These are phyloP conservation scores for Apteryx mantelli DNA, from an alignment of 2,113 vertebrate species.

Conservation along the genomic window DNA sequence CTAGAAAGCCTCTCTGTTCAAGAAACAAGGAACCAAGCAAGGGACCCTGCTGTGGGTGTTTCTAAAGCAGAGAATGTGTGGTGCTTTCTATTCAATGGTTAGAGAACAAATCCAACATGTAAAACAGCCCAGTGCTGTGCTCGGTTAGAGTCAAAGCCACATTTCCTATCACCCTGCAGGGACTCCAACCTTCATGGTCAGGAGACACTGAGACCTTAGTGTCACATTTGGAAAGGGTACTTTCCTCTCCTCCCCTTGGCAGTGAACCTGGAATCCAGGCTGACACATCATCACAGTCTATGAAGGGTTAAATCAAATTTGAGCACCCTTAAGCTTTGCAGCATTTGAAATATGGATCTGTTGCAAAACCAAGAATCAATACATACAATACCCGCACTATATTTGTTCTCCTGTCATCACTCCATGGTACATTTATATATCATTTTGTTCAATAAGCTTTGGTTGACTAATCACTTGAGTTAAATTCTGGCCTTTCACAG, in stretches of 20 bases:
- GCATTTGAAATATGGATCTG: neutral
- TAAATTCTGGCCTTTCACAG: neutral
- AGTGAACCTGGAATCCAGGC: neutral
- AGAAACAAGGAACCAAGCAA: neutral
- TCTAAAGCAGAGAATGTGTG: neutral
- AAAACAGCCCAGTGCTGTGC: neutral
- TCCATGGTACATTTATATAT: neutral
- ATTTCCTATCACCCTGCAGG: neutral
- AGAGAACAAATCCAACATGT: neutral
- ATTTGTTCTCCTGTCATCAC: neutral
- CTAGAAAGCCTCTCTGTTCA: neutral
- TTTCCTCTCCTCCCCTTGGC: neutral
- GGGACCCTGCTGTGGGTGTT: accelerated
- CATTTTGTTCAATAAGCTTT: neutral
- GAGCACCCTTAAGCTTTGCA: neutral
- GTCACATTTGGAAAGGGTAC: neutral
- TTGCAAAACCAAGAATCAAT: neutral
- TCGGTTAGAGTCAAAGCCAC: neutral
- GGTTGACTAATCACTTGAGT: neutral
- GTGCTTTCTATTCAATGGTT: neutral
- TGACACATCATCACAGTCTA: neutral
- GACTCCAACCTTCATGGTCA: neutral
- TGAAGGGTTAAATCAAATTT: neutral
- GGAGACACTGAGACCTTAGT: neutral
- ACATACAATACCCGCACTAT: neutral